Evolutionary conservation across 2,797 vertebrate species (phyloP), one percentile per base, ranked within the genome.

Genomic region (Phrynocephalus guinanensis): DNA sequence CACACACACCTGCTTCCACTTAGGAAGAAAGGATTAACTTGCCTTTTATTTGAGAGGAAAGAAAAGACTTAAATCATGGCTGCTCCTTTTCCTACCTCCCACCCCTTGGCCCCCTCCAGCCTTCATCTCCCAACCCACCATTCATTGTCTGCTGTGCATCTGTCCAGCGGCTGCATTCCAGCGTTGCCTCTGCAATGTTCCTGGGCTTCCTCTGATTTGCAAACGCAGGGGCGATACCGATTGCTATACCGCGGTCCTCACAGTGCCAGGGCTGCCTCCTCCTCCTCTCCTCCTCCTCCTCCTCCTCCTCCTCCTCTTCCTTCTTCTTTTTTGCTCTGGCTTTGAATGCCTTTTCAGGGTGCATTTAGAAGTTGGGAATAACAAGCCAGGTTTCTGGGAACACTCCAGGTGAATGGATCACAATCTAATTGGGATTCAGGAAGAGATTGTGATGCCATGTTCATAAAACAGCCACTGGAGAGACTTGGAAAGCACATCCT

Each of bases 11-110:
- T 90, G 88, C 85, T 90, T 90, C 82, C 82, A 87, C 82, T 90
- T 90, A 90, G 81, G 71, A 86, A 87, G 66, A 86, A 79, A 73
- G 68, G 68, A 79, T 86, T 87, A 79, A 44, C 78, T 88, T 70
- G 87, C 83, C 83, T 88, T 88, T 88, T 88, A 88, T 86, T 89
- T 82, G 80, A 86, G 75, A 67, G 75, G 68, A 89, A 86, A 78
- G 67, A 81, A 77, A 86, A 88, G 83, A 67, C 85, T 85, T 88
- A 85, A 88, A 88, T 88, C 83, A 85, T 13, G 1, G 24, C 71
- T 76, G 83, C 78, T 79, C 78, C 60, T 10, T 88, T 63, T 77
- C 83, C 83, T 63, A 33, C 72, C 79, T 82, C 86, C 70, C 70
- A 79, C 56, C 80, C 18, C 30, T 85, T 48, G 75, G 60, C 44